Conservation (phyloP, 2,888 invertebrate genomes). For the Lomographa bimaculata region DNA sequence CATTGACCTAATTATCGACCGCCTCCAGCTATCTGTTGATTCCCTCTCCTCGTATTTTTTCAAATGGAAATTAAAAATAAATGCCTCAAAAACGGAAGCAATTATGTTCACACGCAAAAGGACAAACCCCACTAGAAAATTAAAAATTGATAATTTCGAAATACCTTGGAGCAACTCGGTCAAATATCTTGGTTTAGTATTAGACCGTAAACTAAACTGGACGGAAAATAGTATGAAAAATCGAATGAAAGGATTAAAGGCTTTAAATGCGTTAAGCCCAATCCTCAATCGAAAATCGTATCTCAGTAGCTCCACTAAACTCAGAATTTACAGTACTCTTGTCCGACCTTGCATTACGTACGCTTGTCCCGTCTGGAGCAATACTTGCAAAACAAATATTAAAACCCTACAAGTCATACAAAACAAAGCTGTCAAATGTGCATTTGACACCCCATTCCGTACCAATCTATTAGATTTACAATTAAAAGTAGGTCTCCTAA, state of each 20-base stretch:
- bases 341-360: constrained; percentile 2
- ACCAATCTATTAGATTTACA: background rate
- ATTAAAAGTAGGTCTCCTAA: background rate
- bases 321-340: background rate
- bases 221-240: background rate
- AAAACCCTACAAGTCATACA: background rate
- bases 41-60: background rate
- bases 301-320: background rate
- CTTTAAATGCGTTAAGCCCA: constrained; percentile 1
- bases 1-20: background rate
- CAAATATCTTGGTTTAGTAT: constrained; percentile 1
- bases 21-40: background rate
- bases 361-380: background rate
- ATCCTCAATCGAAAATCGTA: background rate
- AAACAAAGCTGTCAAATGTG: background rate
- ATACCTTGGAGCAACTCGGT: constrained; percentile 6
- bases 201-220: background rate
- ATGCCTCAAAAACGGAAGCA: constrained; percentile 4
- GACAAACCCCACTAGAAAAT: background rate
- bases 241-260: constrained; percentile 2
- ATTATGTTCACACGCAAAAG: constrained; percentile 12
- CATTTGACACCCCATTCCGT: background rate
- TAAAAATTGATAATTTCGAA: constrained; percentile 1
- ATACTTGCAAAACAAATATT: background rate
- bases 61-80: background rate